Evolutionary conservation across 2,888 invertebrate genomes (phyloP).

Genomic region (Thymelicus acteon): DNA sequence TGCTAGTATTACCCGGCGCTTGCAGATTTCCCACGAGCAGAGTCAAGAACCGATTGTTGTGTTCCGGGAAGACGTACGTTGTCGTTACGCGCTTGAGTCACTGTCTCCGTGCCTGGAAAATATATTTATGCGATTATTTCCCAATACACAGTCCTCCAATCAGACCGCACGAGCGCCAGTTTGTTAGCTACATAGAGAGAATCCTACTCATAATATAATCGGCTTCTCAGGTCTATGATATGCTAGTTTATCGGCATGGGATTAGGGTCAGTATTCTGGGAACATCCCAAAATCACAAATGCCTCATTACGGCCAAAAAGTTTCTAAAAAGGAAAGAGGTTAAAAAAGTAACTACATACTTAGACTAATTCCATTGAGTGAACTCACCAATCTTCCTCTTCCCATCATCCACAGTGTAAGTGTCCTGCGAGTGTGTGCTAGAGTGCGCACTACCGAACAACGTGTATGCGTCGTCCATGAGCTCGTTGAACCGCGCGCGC

Average conservation of each 20-base stretch:
- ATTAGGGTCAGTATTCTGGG: too few species aligned
- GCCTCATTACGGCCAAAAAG: too few species aligned
- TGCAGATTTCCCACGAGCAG: constrained; percentile 68
- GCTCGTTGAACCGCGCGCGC: constrained; percentile 89
- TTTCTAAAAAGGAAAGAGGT: too few species aligned
- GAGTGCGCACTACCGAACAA: constrained; percentile 88
- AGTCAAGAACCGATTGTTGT: constrained; percentile 63
- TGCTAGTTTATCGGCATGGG: too few species aligned
- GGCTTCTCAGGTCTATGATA: too few species aligned
- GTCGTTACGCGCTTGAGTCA: constrained; percentile 75
- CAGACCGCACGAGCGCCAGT: too few species aligned
- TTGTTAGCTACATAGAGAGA: too few species aligned
- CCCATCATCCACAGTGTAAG: constrained; percentile 60
- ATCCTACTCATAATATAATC: too few species aligned
- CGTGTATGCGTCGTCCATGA: constrained; percentile 92
- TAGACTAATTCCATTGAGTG: too few species aligned
- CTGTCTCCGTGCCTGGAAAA: constrained; percentile 36
- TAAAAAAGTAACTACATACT: too few species aligned
- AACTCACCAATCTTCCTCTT: constrained; percentile 22
- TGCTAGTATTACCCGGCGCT: constrained; percentile 52
- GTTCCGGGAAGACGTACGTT: constrained; percentile 73
- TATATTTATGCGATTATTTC: too few species aligned
- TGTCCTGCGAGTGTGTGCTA: constrained; percentile 74
- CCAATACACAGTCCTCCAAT: not conserved
- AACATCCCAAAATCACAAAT: too few species aligned